phyloP scores from a whole-genome alignment of 2,113 vertebrate genomes.

The Gasterosteus nipponicus region DNA sequence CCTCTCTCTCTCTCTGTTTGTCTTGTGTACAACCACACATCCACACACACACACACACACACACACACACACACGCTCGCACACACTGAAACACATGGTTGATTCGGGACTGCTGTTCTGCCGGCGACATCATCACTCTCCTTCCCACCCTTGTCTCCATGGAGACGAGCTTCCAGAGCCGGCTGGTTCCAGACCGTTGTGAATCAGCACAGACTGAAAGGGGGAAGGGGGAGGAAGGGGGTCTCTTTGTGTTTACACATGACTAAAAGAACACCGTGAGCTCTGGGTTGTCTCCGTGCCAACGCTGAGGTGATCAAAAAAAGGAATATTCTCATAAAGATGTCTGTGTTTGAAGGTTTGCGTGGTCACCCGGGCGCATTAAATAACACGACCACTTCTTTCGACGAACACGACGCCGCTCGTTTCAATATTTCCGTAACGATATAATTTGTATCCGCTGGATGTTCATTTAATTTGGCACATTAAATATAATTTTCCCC shows the following conservation, averaged over 20 bases:
- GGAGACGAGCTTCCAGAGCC: slow-evolving; percentile 77
- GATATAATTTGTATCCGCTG: background rate
- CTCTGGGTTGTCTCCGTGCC: slow-evolving; percentile 33
- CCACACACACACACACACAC: slow-evolving; percentile 2
- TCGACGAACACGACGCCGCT: background rate
- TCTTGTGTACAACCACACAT: slow-evolving; percentile 47
- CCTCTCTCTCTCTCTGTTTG: slow-evolving; percentile 36
- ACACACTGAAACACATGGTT: slow-evolving; percentile 61
- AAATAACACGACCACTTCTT: background rate
- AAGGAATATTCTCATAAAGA: slow-evolving; percentile 5
- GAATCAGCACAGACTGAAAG: slow-evolving; percentile 77
- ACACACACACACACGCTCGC: slow-evolving; percentile 3
- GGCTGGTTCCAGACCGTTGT: slow-evolving; percentile 75
- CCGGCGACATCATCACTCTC: slow-evolving; percentile 77
- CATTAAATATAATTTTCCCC: slow-evolving; percentile 4
- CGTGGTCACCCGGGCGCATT: background rate
- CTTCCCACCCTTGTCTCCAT: slow-evolving; percentile 81
- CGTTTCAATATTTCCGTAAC: slow-evolving; percentile 2
- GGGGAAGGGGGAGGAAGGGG: slow-evolving; percentile 29
- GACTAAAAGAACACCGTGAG: slow-evolving; percentile 58
- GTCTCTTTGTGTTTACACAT: slow-evolving; percentile 72
- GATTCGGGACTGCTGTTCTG: slow-evolving; percentile 71
- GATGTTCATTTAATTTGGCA: slow-evolving; percentile 8
- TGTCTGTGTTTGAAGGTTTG: background rate
- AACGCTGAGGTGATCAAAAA: slow-evolving; percentile 49